These are phyloP conservation scores for Drosophila sechellia DNA, from an alignment of 1,140 invertebrate genomes.

Conservation along the genomic window DNA sequence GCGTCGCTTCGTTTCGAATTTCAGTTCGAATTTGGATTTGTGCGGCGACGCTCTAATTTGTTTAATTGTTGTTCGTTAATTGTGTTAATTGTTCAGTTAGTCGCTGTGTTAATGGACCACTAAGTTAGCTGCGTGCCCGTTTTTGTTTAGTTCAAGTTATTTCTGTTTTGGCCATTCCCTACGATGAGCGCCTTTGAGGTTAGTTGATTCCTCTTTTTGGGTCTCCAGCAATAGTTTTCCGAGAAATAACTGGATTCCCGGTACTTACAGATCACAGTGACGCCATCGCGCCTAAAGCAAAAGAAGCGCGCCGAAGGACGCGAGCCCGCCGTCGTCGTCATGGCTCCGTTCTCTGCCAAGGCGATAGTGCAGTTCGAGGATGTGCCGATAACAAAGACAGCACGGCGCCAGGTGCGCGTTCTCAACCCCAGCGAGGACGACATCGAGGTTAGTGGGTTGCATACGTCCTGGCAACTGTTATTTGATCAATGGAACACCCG, in stretches of 20 bases:
- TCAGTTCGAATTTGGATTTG: conserved; percentile 46
- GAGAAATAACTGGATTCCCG: background rate
- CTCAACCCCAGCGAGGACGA: conserved; percentile 86
- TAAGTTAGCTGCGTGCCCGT: conserved; percentile 13
- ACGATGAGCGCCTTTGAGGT: conserved; percentile 80
- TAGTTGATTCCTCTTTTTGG: conserved; percentile 5
- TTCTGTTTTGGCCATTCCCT: conserved; percentile 3
- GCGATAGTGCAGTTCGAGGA: conserved; percentile 88
- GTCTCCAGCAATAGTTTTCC: background rate
- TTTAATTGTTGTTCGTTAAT: conserved; percentile 30
- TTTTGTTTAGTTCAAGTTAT: conserved; percentile 24
- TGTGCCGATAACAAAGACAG: conserved; percentile 86
- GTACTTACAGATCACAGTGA: conserved; percentile 58
- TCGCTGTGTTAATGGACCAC: conserved; percentile 28
- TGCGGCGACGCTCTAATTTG: conserved; percentile 29
- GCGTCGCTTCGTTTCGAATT: conserved; percentile 19
- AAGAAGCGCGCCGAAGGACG: conserved; percentile 65
- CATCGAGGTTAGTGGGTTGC: conserved; percentile 85
- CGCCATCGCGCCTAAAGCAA: conserved; percentile 72
- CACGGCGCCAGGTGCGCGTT: conserved; percentile 86
- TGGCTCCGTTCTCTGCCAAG: conserved; percentile 87
- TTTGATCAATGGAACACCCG: conserved; percentile 54
- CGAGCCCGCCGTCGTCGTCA: conserved; percentile 84
- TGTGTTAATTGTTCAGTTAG: conserved; percentile 51
- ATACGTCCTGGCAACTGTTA: conserved; percentile 58